Percentiles rank a stretch among this genome's conserved stretches.
Conservation (phyloP, 2,797 vertebrate genomes). For the Pelochelys cantorii region DNA sequence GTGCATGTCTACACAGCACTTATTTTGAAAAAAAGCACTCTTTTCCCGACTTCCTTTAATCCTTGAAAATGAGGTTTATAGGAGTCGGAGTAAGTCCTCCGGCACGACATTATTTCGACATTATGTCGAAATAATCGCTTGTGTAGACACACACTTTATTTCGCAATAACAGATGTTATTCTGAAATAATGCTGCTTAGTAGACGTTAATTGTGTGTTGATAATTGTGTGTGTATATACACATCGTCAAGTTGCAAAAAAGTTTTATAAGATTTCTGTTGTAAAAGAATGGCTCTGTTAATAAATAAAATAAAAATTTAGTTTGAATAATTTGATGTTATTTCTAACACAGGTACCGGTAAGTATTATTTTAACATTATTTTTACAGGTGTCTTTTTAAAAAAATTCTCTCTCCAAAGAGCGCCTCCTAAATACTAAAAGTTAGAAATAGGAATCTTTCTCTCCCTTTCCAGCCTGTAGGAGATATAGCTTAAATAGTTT, state of each 20-base stretch:
- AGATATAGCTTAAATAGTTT: not conserved
- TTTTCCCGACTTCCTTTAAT: no score
- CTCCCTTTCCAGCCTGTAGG: not conserved
- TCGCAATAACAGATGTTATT: no score
- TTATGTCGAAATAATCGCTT: no score
- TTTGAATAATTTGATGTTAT: not conserved
- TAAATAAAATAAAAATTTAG: conserved; percentile 34
- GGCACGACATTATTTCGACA: no score
- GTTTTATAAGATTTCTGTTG: not conserved
- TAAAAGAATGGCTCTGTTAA: not conserved
- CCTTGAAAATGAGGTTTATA: no score
- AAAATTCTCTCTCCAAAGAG: not conserved
- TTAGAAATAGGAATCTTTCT: not conserved
- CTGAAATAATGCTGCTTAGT: no score
- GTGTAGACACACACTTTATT: no score
- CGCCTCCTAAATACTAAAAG: conserved; percentile 1
- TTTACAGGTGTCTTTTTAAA: not conserved
- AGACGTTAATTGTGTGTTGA: not conserved
- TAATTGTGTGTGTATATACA: not conserved
- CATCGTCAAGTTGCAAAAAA: not conserved
- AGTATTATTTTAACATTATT: not conserved
- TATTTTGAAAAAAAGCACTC: no score
- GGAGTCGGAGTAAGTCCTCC: no score
- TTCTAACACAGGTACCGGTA: not conserved
- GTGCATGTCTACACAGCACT: no score